Percentiles rank a stretch among this genome's conserved stretches.
Evolutionary conservation across 2,797 vertebrate species (phyloP).

Genomic region (Tadarida brasiliensis): DNA sequence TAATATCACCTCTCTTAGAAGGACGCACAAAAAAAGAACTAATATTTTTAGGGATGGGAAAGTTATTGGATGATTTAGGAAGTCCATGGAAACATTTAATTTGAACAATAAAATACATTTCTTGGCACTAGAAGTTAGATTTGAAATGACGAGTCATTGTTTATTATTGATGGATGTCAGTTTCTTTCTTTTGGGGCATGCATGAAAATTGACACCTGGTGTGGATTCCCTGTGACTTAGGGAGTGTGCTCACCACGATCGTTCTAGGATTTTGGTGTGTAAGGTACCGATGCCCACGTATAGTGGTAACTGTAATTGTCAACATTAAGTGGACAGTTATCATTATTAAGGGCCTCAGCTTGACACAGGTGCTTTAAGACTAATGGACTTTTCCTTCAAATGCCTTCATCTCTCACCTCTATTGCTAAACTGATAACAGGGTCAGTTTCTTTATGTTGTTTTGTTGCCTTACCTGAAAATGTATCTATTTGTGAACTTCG

Average conservation of each 20-base stretch:
- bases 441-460: constrained; percentile 13
- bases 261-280: neutral
- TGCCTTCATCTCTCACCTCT: neutral
- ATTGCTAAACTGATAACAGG: neutral
- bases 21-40: neutral
- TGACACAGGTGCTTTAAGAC: neutral
- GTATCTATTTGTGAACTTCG: neutral
- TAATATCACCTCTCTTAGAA: neutral
- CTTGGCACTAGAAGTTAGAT: neutral
- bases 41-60: neutral
- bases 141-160: neutral
- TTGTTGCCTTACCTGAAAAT: neutral
- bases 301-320: neutral
- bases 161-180: neutral
- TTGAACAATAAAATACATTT: neutral
- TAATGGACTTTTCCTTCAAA: neutral
- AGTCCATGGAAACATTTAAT: neutral
- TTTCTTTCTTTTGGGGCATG: neutral
- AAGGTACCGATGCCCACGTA: neutral
- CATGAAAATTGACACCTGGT: neutral
- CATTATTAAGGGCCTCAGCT: neutral
- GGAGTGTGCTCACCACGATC: neutral
- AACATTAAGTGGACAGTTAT: neutral
- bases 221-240: neutral
- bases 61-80: neutral